Evolutionary conservation across 2,797 vertebrate genomes (phyloP).

Genomic region (Sebastes aleutianus): DNA sequence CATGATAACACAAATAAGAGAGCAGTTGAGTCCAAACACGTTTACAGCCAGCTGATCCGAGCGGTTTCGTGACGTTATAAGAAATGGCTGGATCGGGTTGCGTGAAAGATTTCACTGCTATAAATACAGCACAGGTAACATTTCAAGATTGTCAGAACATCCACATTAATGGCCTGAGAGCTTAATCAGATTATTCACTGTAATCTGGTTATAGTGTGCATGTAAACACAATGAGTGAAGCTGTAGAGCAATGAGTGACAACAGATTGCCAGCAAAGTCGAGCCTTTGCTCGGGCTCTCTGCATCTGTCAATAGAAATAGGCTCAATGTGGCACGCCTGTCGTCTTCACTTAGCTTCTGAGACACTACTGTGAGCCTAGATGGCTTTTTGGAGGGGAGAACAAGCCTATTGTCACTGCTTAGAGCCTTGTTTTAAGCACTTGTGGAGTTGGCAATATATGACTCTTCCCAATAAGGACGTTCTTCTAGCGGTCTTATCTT

Average conservation of each 20-base stretch:
- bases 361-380: constrained; percentile 37
- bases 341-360: constrained; percentile 56
- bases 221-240: constrained; percentile 1
- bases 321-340: constrained; percentile 50
- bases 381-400: constrained; percentile 37
- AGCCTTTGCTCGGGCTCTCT: constrained; percentile 51
- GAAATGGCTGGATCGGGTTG: background rate
- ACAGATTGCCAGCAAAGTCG: constrained; percentile 42
- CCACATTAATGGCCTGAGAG: background rate
- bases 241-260: constrained; percentile 40
- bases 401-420: background rate
- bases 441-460: background rate
- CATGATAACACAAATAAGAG: background rate
- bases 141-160: background rate
- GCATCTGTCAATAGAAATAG: constrained; percentile 67
- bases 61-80: background rate
- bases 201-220: background rate
- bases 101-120: background rate
- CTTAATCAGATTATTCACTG: background rate
- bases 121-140: background rate
- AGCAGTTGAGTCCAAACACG: background rate
- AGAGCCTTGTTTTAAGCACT: constrained; percentile 20
- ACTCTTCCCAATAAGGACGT: background rate
- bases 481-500: background rate
- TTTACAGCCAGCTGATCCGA: background rate